Conservation (phyloP, 1,140 invertebrate genomes). For the Chionoecetes opilio region DNA sequence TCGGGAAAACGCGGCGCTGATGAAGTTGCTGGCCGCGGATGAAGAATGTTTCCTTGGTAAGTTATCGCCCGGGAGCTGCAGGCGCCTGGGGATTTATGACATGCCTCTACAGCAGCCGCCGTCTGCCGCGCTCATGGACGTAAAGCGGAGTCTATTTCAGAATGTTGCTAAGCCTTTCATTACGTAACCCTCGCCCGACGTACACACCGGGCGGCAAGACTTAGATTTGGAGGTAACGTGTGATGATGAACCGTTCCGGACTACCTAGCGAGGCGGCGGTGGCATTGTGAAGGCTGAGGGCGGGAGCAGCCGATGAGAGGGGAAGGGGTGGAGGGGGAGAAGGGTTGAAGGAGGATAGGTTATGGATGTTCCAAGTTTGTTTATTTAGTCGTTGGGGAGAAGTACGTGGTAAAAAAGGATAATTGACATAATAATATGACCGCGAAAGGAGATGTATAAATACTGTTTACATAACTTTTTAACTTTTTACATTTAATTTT, state of each 20-base stretch:
- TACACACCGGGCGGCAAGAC: not conserved
- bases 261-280: conserved; percentile 24
- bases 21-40: not conserved
- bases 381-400: no score
- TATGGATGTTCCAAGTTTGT: no score
- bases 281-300: not conserved
- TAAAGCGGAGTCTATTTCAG: not conserved
- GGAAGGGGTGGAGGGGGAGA: not conserved
- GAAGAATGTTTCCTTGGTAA: not conserved
- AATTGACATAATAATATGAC: no score
- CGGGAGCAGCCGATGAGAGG: not conserved
- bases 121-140: not conserved
- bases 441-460: no score
- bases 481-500: no score
- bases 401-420: no score
- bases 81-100: not conserved
- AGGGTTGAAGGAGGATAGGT: not conserved
- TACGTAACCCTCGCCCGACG: not conserved
- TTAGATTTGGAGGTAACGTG: not conserved
- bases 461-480: no score
- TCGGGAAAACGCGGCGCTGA: not conserved
- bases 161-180: not conserved
- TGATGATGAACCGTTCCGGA: not conserved
- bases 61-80: not conserved
- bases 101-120: not conserved